Evolutionary conservation across 1,140 invertebrate genomes (phyloP), one percentile per base, ranked within the genome.

Genomic region (Andrena cerasifolii): DNA sequence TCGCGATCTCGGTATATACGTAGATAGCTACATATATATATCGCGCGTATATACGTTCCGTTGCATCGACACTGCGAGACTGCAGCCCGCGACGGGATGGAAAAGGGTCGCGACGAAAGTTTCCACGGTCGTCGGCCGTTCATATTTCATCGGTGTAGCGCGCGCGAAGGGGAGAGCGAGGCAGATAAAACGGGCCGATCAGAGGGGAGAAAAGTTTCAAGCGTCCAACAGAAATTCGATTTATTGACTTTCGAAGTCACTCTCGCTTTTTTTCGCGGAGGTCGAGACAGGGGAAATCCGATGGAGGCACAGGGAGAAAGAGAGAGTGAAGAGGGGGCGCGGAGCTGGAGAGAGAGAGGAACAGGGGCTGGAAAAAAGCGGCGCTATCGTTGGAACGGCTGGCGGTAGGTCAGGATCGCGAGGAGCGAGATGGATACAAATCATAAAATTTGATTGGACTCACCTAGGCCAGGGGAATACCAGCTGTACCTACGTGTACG

Each of bases 361-460:
- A 56, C 2, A 36, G 49, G 49, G 74, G 33, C 26, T 53, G 28
- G 36, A 76, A 78, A 87, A 86, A 86, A 83, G 84, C 74, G 73
- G 79, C 67, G 63, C 61, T 83, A 80, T 79, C 83, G 78, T 47
- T 78, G 82, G 67, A 82, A 77, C 81, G 81, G 75, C 79, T 89
- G 85, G 81, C 80, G 89, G 87, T 89, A 90, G 90, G 90, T 91
- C 88, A 88, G 86, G 87, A 81, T 75, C 79, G 85, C 85, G 88
- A 83, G 83, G 78, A 85, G 82, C 86, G 89, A 86, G 89, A 89
- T 89, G 86, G 89, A 91, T 91, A 88, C 85, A 85, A 90, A 90
- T 91, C 90, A 89, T 91, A 91, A 92, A 92, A 91, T 91, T 91
- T 91, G 90, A 92, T 91, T 91, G 90, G 86, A 80, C 85, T 84